Percentiles rank a stretch among this genome's conserved stretches.
Evolutionary conservation across 92 coral and sea anemone species (phyloP).

Genomic region (Paragorgia papillata): DNA sequence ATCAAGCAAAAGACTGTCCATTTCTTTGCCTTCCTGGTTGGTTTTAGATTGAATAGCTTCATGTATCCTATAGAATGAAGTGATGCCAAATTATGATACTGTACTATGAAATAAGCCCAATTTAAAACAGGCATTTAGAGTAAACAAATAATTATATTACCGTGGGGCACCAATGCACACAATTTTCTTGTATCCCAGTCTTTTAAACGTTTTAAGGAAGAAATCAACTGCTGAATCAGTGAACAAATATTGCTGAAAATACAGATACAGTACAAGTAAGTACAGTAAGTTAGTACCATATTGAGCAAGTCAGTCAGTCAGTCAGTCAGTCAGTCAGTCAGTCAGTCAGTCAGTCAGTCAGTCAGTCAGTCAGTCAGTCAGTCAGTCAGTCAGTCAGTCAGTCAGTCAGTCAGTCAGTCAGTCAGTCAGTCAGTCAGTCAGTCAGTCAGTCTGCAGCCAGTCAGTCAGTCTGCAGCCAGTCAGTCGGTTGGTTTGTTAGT

Average conservation of each 20-base stretch:
- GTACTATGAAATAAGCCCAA: not conserved
- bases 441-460: too few relatives aligned
- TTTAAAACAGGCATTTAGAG: not conserved
- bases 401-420: too few relatives aligned
- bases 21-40: slow-evolving; percentile 8
- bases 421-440: too few relatives aligned
- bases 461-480: too few relatives aligned
- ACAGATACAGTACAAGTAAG: too few relatives aligned
- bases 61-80: slow-evolving; percentile 70
- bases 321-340: too few relatives aligned
- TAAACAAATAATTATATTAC: slow-evolving; percentile 40
- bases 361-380: too few relatives aligned
- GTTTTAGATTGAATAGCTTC: slow-evolving; percentile 70
- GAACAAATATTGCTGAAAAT: slow-evolving; percentile 88
- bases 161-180: slow-evolving; percentile 96
- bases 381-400: too few relatives aligned
- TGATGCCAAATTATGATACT: not conserved
- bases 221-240: slow-evolving; percentile 73
- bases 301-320: too few relatives aligned
- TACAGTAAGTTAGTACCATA: too few relatives aligned
- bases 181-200: slow-evolving; percentile 76
- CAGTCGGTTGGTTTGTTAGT: too few relatives aligned
- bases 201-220: slow-evolving; percentile 55
- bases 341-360: too few relatives aligned
- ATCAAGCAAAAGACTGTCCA: slow-evolving; percentile 85